A percentile compares a stretch with the other conserved stretches of the same genome.
These are phyloP conservation scores for Craseonycteris thonglongyai DNA, from an alignment of 2,113 vertebrate genomes.

Conservation along the genomic window DNA sequence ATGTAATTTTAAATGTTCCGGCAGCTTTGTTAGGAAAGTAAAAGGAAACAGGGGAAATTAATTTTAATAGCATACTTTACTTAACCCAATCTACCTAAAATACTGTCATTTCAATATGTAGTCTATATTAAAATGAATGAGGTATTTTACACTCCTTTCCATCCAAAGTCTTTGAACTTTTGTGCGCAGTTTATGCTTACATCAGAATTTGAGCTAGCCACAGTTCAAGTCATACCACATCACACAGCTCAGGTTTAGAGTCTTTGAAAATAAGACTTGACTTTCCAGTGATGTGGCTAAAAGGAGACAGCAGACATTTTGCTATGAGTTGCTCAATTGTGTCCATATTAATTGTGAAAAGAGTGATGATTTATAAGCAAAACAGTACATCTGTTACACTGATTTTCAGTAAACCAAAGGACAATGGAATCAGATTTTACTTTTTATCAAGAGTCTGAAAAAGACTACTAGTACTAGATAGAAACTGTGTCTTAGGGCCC, in stretches of 20 bases:
- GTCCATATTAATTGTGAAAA: neutral
- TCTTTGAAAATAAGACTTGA: neutral
- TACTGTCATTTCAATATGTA: neutral
- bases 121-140: neutral
- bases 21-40: neutral
- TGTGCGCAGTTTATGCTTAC: neutral
- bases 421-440: neutral
- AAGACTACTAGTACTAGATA: neutral
- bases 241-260: neutral
- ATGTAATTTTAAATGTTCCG: neutral
- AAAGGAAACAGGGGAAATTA: neutral
- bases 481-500: neutral
- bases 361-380: neutral
- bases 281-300: neutral
- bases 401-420: neutral
- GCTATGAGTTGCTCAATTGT: neutral
- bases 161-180: neutral
- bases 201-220: neutral
- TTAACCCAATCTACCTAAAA: neutral
- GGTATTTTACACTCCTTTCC: neutral
- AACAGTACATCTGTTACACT: neutral
- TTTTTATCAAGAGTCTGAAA: neutral
- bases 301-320: neutral
- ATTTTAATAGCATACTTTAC: neutral
- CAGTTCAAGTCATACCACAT: neutral